Evolutionary conservation across 2,797 vertebrate species (phyloP).

Genomic region (Amniataba percoides): DNA sequence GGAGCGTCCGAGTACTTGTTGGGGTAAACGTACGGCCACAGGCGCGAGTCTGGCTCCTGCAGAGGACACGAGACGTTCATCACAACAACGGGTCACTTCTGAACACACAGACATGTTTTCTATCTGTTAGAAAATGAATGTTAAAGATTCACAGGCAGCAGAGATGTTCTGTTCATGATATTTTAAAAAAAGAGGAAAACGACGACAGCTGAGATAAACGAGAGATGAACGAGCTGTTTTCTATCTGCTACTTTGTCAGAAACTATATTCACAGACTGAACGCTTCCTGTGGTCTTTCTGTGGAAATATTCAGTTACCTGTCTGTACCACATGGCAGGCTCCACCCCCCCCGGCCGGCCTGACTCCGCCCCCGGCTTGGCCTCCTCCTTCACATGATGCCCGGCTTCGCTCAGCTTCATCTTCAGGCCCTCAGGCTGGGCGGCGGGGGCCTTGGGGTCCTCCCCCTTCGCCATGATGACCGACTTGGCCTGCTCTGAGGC

Average conservation of each 20-base stretch:
- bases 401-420: conserved; percentile 91
- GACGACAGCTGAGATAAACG: too few species aligned
- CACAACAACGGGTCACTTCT: too few species aligned
- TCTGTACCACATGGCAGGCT: conserved; percentile 96
- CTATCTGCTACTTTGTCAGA: too few species aligned
- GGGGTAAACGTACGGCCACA: conserved; percentile 96
- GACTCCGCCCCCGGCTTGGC: conserved; percentile 86
- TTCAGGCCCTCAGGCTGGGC: conserved; percentile 91
- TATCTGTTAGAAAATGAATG: background rate
- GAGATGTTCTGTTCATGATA: too few species aligned
- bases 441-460: conserved; percentile 87
- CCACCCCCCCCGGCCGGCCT: conserved; percentile 87
- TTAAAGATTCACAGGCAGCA: too few species aligned
- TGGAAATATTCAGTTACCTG: conserved; percentile 86
- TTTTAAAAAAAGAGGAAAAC: too few species aligned
- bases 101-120: too few species aligned
- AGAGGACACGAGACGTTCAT: conserved; percentile 63
- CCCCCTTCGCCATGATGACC: conserved; percentile 94
- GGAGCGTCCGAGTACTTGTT: conserved; percentile 93
- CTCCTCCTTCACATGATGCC: conserved; percentile 93
- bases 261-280: too few species aligned
- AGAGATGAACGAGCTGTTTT: too few species aligned
- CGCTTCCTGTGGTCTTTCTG: too few species aligned
- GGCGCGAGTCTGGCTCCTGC: conserved; percentile 89
- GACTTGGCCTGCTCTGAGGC: conserved; percentile 89